Conservation (phyloP, 2,113 vertebrate genomes). For the Parotia lawesii region DNA sequence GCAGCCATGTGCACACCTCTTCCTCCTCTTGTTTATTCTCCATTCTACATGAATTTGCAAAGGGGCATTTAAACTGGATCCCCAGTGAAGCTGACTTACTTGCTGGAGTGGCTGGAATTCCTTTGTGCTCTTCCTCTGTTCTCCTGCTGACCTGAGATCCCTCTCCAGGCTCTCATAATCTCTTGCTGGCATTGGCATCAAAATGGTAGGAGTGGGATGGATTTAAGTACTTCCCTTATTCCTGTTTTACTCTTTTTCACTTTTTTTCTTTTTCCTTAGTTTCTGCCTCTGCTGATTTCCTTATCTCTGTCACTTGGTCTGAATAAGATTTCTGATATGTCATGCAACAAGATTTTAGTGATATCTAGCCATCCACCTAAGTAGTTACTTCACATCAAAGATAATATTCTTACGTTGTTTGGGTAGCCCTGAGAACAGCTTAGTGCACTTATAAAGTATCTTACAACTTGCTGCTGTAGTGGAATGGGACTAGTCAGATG, state of each 20-base stretch:
- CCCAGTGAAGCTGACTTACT: background rate
- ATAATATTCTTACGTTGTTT: background rate
- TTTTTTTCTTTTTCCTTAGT: background rate
- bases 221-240: background rate
- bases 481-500: background rate
- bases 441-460: background rate
- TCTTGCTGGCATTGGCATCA: background rate
- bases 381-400: conserved; percentile 13
- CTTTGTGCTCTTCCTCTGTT: background rate
- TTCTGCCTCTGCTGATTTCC: background rate
- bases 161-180: background rate
- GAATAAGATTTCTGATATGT: background rate
- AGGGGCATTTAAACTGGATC: background rate
- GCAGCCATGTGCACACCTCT: background rate
- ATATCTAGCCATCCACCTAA: background rate
- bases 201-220: background rate
- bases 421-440: background rate
- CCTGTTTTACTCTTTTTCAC: background rate
- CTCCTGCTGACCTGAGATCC: background rate
- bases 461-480: background rate
- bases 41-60: background rate
- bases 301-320: background rate
- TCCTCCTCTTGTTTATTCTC: background rate
- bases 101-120: background rate
- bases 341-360: background rate